Evolutionary conservation across 2,888 invertebrate genomes (phyloP).

Genomic region (Tortricodes alternella): DNA sequence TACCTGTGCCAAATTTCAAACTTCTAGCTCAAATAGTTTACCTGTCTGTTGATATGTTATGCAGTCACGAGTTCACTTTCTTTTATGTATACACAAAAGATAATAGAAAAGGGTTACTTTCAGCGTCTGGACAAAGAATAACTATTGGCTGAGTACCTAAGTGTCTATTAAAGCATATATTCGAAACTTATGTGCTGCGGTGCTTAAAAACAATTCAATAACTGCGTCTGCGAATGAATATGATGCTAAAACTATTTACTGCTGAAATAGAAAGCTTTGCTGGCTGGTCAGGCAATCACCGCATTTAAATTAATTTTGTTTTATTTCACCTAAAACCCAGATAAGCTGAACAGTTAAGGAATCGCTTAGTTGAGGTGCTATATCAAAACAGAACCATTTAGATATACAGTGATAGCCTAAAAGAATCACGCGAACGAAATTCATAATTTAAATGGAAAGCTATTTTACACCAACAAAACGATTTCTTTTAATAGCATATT

Average conservation of each 20-base stretch:
- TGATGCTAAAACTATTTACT: background rate
- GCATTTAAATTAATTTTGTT: conserved; percentile 22
- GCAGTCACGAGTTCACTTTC: no score
- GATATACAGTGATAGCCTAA: conserved; percentile 30
- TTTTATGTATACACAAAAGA: no score
- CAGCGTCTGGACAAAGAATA: no score
- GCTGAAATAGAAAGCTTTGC: background rate
- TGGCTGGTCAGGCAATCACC: conserved; percentile 8
- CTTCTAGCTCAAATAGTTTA: no score
- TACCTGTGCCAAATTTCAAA: no score
- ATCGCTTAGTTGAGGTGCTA: conserved; percentile 15
- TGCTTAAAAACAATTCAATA: no score
- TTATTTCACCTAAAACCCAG: conserved; percentile 15
- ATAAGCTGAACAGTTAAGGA: conserved; percentile 17
- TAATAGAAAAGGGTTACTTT: no score
- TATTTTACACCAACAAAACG: conserved; percentile 1
- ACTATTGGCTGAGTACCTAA: no score
- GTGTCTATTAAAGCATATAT: no score
- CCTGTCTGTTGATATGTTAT: no score
- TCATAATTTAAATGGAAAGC: conserved; percentile 3
- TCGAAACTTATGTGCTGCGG: no score
- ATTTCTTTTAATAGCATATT: background rate
- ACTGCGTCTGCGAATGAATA: no score
- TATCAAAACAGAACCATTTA: conserved; percentile 24
- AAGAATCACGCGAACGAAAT: conserved; percentile 27